Base-by-base conservation (phyloP, 2,888 invertebrate genomes). In the Papilio protenor region DNA sequence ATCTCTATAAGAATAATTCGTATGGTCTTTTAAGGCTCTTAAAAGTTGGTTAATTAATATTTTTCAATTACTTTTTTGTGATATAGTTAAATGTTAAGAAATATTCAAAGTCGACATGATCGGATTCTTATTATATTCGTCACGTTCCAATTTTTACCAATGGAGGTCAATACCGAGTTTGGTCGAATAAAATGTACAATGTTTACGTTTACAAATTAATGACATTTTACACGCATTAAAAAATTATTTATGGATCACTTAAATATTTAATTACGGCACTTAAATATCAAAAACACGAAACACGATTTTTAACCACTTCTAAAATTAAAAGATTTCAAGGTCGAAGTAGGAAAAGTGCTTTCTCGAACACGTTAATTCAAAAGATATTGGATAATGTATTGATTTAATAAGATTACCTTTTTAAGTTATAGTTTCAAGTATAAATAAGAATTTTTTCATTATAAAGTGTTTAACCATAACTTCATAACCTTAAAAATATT, bases 161-260 rank as follows among this genome's bases (percentile, higher is more conserved):
- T 90, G 87, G 88, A 86, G 93, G 93, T 92, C 92, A 91, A 91
- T 90, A 92, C 86, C 90, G 87, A 85, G 85, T 87, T 85, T 83
- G 83, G 83, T 83, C 84, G 83, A 86, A 87, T 84, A 80, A 74
- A 66, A 33, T 55, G 40, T 64, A 47, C 21, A 45, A 77, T 73
- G 69, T 55, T 64, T 33, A 23, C 76, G 74, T 79, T 81, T 81
- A 82, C 84, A 23, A 64, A 40, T 66, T 66, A 40, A 66, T 40
- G 40, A 40, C 40, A n/a, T 81, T 78, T 82, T 83, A 78, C 79
- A 80, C 82, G 77, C 81, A 78, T 71, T 70, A 79, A 81, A 79
- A 64, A 40, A 40, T n/a, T 33, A 5, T 64, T 64, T n/a, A 64
- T 64, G 64, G 40, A 18, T 40, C 2, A 33, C 16, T 64, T 33